phyloP scores from a whole-genome alignment of 2,888 invertebrate genomes.

The Dynastes maya region DNA sequence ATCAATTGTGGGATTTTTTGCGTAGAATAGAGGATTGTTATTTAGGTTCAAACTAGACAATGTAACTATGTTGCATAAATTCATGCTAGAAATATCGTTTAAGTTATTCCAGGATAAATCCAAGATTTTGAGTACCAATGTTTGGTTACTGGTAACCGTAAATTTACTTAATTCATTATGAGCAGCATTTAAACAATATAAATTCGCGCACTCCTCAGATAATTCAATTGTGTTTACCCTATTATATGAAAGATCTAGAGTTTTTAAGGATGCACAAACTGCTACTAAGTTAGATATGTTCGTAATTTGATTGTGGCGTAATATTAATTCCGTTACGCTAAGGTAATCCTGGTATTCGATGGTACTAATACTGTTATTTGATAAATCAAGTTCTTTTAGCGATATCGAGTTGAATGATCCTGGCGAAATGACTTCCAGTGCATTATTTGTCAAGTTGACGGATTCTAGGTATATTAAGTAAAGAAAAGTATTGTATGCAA shows the following conservation, averaged over 20 bases:
- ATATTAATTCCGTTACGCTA: background rate
- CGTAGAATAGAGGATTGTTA: slow-evolving; percentile 10
- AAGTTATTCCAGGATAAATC: slow-evolving; percentile 12
- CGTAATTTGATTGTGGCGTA: background rate
- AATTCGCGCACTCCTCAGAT: background rate
- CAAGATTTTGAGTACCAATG: background rate
- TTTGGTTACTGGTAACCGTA: background rate
- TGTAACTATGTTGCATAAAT: background rate
- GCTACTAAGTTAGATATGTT: background rate
- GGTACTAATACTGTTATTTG: slow-evolving; percentile 3
- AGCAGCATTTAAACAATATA: background rate
- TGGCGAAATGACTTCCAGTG: background rate
- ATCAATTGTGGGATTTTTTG: background rate
- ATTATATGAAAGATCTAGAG: slow-evolving; percentile 11
- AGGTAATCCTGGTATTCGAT: background rate
- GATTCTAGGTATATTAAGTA: background rate
- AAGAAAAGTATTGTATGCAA: background rate
- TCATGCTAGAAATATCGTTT: background rate
- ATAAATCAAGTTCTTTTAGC: background rate
- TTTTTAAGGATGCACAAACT: background rate
- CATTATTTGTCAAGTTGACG: slow-evolving; percentile 1
- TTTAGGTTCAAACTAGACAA: background rate
- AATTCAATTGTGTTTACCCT: background rate
- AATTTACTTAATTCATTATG: background rate
- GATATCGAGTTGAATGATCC: background rate